Evolutionary conservation across 2,888 invertebrate genomes (phyloP), one percentile per base, ranked within the genome.

Genomic region (Drosophila monieri): DNA sequence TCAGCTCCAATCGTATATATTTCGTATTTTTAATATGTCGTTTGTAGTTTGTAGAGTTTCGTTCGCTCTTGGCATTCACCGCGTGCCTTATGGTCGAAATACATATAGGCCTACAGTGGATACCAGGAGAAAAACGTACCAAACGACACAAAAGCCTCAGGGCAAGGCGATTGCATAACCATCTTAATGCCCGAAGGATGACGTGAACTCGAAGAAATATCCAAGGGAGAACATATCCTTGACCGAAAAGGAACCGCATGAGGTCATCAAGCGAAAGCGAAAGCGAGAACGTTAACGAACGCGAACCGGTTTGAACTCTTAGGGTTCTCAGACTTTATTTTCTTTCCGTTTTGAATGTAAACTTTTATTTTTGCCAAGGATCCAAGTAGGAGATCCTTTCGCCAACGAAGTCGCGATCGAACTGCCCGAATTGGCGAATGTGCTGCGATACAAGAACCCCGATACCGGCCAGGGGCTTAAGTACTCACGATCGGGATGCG

Each of bases 11-110:
- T 6, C 6, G n/a, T 14, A n/a, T 35, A 35, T n/a, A 35, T 35
- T 14, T 35, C 6, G 8, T 25, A 25, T 25, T 25, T 9, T 27
- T 35, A 35, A 41, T 18, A 41, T 41, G 39, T 18, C 39, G 18
- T 18, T 41, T 41, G 39, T 9, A 10, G 3, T 18, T 18, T 41
- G 39, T 18, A 41, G 94, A 91, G 85, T 90, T 92, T 90, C 93
- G 96, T 95, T 95, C 95, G 95, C 97, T 97, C 97, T 97, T 98
- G 97, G 97, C 97, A 98, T 98, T 98, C 97, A 98, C 98, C 97
- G 97, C 98, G 98, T 98, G 98, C 98, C 97, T 98, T 98, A 98
- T 97, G 97, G 95, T 94, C 90, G 92, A 89, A 92, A 93, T 93
- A 95, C 95, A 97, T 97, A 97, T 94, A 97, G 96, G 94, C 95